A percentile compares a stretch with the other conserved stretches of the same genome.
Conservation (phyloP, 2,113 vertebrate genomes). For the Cynoglossus semilaevis region DNA sequence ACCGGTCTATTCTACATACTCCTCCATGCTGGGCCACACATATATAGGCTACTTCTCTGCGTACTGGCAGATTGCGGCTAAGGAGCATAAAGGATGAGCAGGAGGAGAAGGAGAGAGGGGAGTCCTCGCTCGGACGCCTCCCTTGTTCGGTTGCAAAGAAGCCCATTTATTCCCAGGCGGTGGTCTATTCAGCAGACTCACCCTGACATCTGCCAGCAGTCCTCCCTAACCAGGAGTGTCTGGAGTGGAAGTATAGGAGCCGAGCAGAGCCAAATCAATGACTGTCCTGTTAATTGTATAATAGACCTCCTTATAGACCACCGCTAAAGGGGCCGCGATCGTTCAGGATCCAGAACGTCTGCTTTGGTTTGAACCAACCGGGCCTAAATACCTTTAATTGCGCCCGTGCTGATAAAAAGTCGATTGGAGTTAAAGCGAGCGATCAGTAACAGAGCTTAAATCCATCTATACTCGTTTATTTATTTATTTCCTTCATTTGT, state of each 20-base stretch:
- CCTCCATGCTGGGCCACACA: constrained; percentile 56
- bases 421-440: constrained; percentile 84
- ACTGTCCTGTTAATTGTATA: constrained; percentile 71
- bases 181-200: constrained; percentile 67
- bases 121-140: constrained; percentile 79
- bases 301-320: constrained; percentile 68
- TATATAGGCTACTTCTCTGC: constrained; percentile 41
- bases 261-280: constrained; percentile 72
- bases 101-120: constrained; percentile 48
- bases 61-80: constrained; percentile 51
- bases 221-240: constrained; percentile 68
- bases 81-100: constrained; percentile 54
- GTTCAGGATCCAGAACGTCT: constrained; percentile 67
- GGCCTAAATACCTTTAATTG: constrained; percentile 90
- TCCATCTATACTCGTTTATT: constrained; percentile 72
- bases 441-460: constrained; percentile 73
- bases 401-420: constrained; percentile 90
- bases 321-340: constrained; percentile 66
- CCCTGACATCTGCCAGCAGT: constrained; percentile 84
- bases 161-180: constrained; percentile 73
- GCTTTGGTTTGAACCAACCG: constrained; percentile 84
- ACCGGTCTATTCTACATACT: constrained; percentile 50
- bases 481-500: constrained; percentile 74
- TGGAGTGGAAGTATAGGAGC: constrained; percentile 41
- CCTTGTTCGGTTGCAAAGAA: constrained; percentile 81